Percentiles rank a stretch among this genome's conserved stretches.
These are phyloP conservation scores for Lanius ludovicianus DNA, from an alignment of 2,113 vertebrate species.

Conservation along the genomic window DNA sequence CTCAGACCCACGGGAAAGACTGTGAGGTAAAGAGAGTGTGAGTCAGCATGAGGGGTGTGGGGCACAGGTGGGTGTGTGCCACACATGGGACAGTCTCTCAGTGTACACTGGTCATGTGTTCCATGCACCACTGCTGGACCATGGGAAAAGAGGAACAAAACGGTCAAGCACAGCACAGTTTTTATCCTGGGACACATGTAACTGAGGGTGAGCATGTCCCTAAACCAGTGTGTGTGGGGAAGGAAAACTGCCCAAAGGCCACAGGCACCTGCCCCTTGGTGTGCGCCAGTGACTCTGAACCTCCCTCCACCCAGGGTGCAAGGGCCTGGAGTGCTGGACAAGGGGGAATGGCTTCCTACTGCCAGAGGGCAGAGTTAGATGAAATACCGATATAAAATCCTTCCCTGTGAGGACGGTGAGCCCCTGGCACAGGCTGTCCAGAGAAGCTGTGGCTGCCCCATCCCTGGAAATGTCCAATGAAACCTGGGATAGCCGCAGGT, in stretches of 20 bases:
- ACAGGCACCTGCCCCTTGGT: accelerated
- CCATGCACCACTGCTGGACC: not conserved
- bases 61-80: not conserved
- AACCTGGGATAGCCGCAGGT: accelerated
- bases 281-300: not conserved
- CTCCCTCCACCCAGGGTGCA: not conserved
- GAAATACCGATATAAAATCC: accelerated
- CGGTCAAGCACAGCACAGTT: not conserved
- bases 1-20: accelerated
- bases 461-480: not conserved
- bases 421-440: not conserved
- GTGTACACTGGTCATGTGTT: not conserved
- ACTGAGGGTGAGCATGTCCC: not conserved
- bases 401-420: not conserved
- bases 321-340: not conserved
- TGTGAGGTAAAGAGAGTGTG: not conserved
- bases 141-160: not conserved
- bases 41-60: not conserved
- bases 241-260: not conserved
- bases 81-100: not conserved
- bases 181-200: not conserved
- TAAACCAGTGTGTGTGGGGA: accelerated
- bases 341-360: not conserved
- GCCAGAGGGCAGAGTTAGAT: not conserved
- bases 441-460: not conserved